Evolutionary conservation across 2,113 vertebrate genomes (phyloP).

Genomic region (Regulus satrapa): DNA sequence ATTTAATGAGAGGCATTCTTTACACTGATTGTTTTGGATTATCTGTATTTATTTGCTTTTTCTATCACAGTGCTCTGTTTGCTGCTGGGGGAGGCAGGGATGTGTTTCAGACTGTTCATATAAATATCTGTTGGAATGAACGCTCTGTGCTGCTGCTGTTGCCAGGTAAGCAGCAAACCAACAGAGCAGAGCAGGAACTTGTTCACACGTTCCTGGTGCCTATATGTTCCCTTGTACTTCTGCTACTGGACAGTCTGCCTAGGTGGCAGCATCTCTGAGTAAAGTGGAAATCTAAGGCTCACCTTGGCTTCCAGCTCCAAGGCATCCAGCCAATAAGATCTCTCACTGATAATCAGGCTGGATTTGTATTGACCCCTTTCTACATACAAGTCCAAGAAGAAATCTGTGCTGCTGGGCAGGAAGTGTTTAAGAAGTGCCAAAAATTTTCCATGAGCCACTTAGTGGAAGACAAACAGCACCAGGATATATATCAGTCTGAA

Average conservation of each 20-base stretch:
- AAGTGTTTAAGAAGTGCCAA: not conserved
- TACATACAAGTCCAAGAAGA: not conserved
- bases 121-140: not conserved
- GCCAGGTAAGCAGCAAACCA: not conserved
- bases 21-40: not conserved
- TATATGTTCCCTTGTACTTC: not conserved
- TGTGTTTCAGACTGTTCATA: not conserved
- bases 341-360: not conserved
- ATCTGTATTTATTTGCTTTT: not conserved
- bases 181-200: not conserved
- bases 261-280: not conserved
- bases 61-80: fast-evolving
- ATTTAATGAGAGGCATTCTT: not conserved
- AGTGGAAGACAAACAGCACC: not conserved
- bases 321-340: not conserved
- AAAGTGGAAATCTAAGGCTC: not conserved
- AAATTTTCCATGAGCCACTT: not conserved
- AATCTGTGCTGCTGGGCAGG: not conserved
- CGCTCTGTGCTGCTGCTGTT: not conserved
- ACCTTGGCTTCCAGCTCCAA: not conserved
- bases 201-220: not conserved
- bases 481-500: not conserved
- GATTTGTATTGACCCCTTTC: not conserved
- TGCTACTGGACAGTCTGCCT: not conserved
- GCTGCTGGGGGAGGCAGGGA: not conserved